Evolutionary conservation across 2,797 vertebrate genomes (phyloP).

Genomic region (Simalia tracyae): DNA sequence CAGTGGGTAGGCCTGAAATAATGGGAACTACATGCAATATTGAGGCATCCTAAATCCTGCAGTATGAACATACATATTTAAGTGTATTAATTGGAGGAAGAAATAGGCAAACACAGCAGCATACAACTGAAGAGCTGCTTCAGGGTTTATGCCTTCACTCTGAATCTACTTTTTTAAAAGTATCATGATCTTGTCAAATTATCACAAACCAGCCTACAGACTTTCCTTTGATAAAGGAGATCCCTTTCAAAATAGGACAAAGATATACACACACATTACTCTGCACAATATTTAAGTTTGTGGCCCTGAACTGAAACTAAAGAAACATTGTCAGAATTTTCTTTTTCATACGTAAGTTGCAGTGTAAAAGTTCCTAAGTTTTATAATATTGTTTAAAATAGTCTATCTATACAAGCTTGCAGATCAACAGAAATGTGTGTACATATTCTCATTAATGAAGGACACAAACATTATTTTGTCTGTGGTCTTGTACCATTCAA

Average conservation of each 20-base stretch:
- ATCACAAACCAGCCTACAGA: background rate
- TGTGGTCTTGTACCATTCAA: background rate
- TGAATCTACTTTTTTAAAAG: background rate
- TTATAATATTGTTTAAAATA: background rate
- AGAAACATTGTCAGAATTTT: background rate
- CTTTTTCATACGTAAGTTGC: background rate
- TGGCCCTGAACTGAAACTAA: background rate
- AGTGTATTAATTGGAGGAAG: background rate
- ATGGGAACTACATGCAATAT: background rate
- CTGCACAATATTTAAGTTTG: background rate
- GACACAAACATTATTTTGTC: background rate
- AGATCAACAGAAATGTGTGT: background rate
- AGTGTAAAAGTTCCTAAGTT: background rate
- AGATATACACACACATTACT: background rate
- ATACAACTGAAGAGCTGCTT: background rate
- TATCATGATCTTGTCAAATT: background rate
- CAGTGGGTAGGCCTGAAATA: background rate
- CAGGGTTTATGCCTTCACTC: background rate
- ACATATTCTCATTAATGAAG: background rate
- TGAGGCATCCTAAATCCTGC: background rate
- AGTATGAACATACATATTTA: background rate
- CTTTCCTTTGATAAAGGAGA: background rate
- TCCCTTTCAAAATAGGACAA: background rate
- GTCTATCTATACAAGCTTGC: too few species aligned
- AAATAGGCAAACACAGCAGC: background rate